Evolutionary conservation across 2,888 invertebrate genomes (phyloP).

Genomic region (Ariolimax columbianus): DNA sequence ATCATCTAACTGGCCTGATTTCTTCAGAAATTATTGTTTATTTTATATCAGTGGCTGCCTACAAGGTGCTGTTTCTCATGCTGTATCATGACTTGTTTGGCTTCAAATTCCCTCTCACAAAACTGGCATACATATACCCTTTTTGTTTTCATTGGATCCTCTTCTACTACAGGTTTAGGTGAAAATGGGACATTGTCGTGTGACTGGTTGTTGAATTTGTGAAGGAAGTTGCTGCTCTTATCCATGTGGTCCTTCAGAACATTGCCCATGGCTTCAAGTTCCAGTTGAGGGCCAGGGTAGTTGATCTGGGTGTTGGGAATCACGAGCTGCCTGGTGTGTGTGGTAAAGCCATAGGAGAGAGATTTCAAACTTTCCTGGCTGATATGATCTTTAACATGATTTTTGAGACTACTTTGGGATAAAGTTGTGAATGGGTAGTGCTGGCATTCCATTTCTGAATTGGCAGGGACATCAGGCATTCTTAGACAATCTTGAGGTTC

Average conservation of each 20-base stretch:
- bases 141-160: conserved; percentile 19
- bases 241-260: conserved; percentile 40
- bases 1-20: no score
- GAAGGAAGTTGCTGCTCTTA: conserved; percentile 40
- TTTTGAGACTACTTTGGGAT: conserved; percentile 60
- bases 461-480: neutral
- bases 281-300: conserved; percentile 63
- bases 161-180: no score
- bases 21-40: neutral
- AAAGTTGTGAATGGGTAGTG: conserved; percentile 70
- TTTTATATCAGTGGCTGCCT: neutral
- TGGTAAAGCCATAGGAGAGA: conserved; percentile 71
- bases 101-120: conserved; percentile 71
- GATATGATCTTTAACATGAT: conserved; percentile 66
- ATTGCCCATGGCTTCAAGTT: conserved; percentile 49
- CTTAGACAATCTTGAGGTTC: neutral
- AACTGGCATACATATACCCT: conserved; percentile 73
- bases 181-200: no score
- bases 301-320: conserved; percentile 67
- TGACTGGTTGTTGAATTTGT: neutral
- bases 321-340: conserved; percentile 61
- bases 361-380: conserved; percentile 60
- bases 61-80: conserved; percentile 71
- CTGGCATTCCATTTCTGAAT: conserved; percentile 66
- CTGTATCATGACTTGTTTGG: conserved; percentile 66